phyloP scores from a whole-genome alignment of 2,888 invertebrate genomes.

The Dryobota labecula region DNA sequence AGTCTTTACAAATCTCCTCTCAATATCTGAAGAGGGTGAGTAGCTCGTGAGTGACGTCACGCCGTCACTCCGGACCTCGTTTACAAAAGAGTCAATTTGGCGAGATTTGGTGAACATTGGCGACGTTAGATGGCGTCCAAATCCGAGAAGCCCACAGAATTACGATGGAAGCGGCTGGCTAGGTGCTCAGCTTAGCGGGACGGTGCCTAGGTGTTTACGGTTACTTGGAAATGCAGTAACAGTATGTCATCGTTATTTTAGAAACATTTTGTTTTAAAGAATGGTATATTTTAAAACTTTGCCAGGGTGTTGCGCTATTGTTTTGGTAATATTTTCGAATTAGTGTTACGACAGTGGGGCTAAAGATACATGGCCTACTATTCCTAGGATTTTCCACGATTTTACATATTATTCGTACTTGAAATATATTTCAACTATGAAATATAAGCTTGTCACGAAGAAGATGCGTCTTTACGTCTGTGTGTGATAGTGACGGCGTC shows the following conservation, averaged over 20 bases:
- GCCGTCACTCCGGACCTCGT: slow-evolving; percentile 15
- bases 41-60: slow-evolving; percentile 2
- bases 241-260: slow-evolving; percentile 27
- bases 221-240: slow-evolving; percentile 34
- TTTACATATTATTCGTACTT: no score
- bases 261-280: neutral
- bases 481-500: slow-evolving; percentile 21
- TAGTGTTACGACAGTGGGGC: neutral
- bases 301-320: neutral
- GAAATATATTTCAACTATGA: slow-evolving; percentile 30
- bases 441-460: slow-evolving; percentile 27
- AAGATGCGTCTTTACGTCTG: slow-evolving; percentile 7
- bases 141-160: slow-evolving; percentile 9
- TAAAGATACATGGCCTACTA: neutral
- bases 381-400: neutral
- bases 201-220: neutral
- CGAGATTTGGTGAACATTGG: slow-evolving; percentile 21
- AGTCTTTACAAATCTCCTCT: slow-evolving; percentile 5
- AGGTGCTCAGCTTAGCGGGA: slow-evolving; percentile 22
- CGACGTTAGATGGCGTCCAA: slow-evolving; percentile 5
- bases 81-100: slow-evolving; percentile 34
- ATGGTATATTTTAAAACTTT: slow-evolving; percentile 5
- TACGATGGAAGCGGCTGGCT: neutral
- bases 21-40: slow-evolving; percentile 14
- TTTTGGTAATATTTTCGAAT: neutral